Evolutionary conservation across 1,140 invertebrate genomes (phyloP).

Genomic region (Rhynchophorus ferrugineus): DNA sequence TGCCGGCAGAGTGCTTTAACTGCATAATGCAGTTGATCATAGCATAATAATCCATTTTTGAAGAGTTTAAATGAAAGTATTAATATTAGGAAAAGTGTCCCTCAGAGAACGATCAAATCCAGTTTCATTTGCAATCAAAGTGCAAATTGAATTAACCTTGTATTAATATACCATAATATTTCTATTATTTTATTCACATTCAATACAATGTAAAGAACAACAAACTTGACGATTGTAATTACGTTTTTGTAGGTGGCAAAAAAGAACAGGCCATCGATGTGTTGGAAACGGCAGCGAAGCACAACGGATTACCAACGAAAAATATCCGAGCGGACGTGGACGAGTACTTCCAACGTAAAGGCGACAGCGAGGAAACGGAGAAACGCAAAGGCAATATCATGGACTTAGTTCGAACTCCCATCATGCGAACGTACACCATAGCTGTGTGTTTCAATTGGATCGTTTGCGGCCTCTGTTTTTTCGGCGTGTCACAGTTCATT

Average conservation of each 20-base stretch:
- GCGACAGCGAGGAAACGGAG: conserved; percentile 27
- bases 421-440: conserved; percentile 64
- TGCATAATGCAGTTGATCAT: no score
- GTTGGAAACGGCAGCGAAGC: conserved; percentile 58
- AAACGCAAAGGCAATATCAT: conserved; percentile 41
- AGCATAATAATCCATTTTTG: no score
- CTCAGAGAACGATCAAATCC: no score
- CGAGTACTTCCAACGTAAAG: conserved; percentile 33
- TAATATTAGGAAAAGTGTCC: no score
- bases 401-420: conserved; percentile 64
- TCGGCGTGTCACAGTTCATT: conserved; percentile 68
- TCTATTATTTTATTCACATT: no score
- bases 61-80: no score
- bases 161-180: no score
- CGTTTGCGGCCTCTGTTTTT: conserved; percentile 65
- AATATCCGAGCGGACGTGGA: conserved; percentile 45
- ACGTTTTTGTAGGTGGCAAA: conserved; percentile 45
- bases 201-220: no score
- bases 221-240: no score
- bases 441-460: conserved; percentile 65
- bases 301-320: conserved; percentile 48
- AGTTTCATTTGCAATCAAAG: no score
- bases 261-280: conserved; percentile 59
- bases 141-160: no score
- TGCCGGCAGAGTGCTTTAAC: no score